Conservation (phyloP, 2,113 vertebrate genomes). For the Cryptomyrus ogoouensis region DNA sequence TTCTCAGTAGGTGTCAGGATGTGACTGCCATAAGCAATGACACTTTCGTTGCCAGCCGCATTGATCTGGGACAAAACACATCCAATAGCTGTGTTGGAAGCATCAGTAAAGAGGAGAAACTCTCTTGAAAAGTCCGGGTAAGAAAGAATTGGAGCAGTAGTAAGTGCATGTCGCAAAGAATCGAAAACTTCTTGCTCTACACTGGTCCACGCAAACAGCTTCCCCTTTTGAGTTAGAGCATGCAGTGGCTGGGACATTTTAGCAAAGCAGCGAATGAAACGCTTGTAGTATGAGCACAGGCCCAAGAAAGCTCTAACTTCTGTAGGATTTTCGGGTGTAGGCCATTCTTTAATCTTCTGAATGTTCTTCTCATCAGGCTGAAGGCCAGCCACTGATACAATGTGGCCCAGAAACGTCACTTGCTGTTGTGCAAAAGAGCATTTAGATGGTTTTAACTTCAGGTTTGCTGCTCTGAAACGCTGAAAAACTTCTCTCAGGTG, state of each 20-base stretch:
- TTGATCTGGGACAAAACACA: slow-evolving; percentile 20
- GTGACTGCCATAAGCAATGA: slow-evolving; percentile 25
- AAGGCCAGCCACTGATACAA: slow-evolving; percentile 14
- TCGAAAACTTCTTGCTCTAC: neutral
- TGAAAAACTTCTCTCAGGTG: too few relatives aligned
- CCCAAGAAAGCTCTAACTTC: slow-evolving; percentile 19
- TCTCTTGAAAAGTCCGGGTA: slow-evolving; percentile 18
- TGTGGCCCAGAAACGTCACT: neutral
- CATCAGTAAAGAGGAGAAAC: slow-evolving; percentile 22
- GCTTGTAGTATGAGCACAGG: slow-evolving; percentile 20
- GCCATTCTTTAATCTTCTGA: slow-evolving; percentile 15
- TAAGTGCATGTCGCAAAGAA: neutral
- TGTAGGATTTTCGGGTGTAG: neutral
- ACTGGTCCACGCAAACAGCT: neutral
- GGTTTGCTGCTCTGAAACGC: too few relatives aligned
- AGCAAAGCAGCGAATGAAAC: slow-evolving; percentile 17
- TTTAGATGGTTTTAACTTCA: too few relatives aligned
- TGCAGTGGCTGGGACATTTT: slow-evolving; percentile 12
- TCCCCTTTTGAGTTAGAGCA: slow-evolving; percentile 7
- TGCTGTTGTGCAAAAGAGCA: neutral
- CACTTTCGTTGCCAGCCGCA: neutral
- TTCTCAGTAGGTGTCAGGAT: slow-evolving; percentile 16
- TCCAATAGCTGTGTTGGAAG: slow-evolving; percentile 11
- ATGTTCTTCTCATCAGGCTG: slow-evolving; percentile 23
- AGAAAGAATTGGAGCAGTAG: slow-evolving; percentile 1